Evolutionary conservation across 1,140 invertebrate species (phyloP).

Genomic region (Lepidostoma basale): DNA sequence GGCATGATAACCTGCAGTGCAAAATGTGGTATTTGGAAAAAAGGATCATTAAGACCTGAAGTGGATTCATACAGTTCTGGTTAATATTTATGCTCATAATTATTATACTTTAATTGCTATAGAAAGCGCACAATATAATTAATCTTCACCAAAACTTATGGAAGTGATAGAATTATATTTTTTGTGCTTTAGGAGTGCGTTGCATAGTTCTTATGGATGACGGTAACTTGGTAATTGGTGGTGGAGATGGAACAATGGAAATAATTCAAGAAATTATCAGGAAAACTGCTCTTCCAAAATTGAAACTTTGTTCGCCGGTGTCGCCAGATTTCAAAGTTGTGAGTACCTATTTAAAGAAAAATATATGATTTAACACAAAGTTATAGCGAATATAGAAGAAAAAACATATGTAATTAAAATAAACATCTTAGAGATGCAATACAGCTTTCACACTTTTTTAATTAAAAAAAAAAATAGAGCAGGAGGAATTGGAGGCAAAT

Average conservation of each 20-base stretch:
- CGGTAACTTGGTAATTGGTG: slow-evolving; percentile 74
- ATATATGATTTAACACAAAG: too few relatives aligned
- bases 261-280: slow-evolving; percentile 68
- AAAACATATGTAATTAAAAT: too few relatives aligned
- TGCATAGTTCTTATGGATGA: slow-evolving; percentile 68
- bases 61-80: slow-evolving; percentile 57
- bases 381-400: too few relatives aligned
- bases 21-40: slow-evolving; percentile 60
- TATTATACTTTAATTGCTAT: too few relatives aligned
- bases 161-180: too few relatives aligned
- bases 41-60: slow-evolving; percentile 52
- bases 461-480: too few relatives aligned
- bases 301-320: slow-evolving; percentile 56
- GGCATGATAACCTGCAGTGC: slow-evolving; percentile 73
- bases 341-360: too few relatives aligned
- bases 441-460: too few relatives aligned
- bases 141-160: too few relatives aligned
- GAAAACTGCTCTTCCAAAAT: slow-evolving; percentile 58
- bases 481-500: too few relatives aligned
- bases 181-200: slow-evolving; percentile 64
- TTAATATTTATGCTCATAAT: slow-evolving; percentile 34
- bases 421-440: too few relatives aligned
- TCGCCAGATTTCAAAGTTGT: slow-evolving; percentile 66
- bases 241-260: slow-evolving; percentile 82
- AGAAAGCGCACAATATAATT: too few relatives aligned